These are phyloP conservation scores for Spinus pinus DNA, from an alignment of 2,797 vertebrate species.

Conservation along the genomic window DNA sequence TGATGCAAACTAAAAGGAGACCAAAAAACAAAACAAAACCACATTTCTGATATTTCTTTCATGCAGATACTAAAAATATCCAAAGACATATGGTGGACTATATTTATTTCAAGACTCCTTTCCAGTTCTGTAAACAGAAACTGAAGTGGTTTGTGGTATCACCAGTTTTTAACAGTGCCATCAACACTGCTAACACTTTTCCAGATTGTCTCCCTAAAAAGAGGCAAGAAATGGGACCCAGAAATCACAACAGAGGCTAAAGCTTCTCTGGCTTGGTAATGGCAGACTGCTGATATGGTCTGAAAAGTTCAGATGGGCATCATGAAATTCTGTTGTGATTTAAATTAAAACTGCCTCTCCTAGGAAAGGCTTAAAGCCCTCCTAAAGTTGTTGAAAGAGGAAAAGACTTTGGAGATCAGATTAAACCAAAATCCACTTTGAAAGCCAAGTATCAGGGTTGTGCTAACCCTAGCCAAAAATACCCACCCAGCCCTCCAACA, in stretches of 20 bases:
- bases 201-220: background rate
- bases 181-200: background rate
- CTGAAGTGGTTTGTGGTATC: background rate
- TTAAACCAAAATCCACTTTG: background rate
- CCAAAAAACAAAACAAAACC: background rate
- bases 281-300: background rate
- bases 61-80: background rate
- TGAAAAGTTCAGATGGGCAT: background rate
- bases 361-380: background rate
- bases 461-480: background rate
- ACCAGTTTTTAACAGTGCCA: background rate
- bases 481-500: background rate
- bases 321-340: background rate
- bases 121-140: background rate
- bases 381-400: background rate
- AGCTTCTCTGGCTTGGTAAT: background rate
- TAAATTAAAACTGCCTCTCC: background rate
- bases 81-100: background rate
- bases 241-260: background rate
- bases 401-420: background rate
- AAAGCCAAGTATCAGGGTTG: background rate
- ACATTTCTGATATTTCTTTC: background rate
- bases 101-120: background rate
- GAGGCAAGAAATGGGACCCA: background rate
- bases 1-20: background rate